Evolutionary conservation across 92 coral and sea anemone species (phyloP), one percentile per base, ranked within the genome.

Genomic region (Phenganax marumi): DNA sequence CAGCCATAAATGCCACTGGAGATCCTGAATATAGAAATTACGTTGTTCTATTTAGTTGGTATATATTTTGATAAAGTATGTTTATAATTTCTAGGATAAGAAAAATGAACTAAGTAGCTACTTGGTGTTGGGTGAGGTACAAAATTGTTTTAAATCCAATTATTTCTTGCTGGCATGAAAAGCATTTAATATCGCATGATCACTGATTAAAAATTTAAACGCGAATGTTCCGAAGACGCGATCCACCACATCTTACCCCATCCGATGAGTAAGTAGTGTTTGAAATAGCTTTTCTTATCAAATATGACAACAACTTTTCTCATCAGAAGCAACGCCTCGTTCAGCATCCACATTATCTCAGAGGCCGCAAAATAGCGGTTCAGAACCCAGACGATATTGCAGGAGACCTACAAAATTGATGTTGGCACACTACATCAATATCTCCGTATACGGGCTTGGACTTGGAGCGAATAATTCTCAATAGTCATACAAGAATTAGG

Each of bases 311-410:
- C 75, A 51, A 93, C 86, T 77, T 84, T 88, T 65, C 90, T 88
- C 53, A 89, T 76, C 26, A 93, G 89, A 52, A 89, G 87, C 49
- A 93, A 79, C 43, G 93, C 91, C 79, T 91, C 97, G 60, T 86
- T 93, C 63, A 93, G 64, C 86, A 93, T 87, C 97, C 97, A 93
- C 84, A 92, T 87, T 75, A 93, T 87, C 54, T 92, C 92, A 52
- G 97, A 87, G 50, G 91, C 93, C 16, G 92, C 84, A 73, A 88
- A 91, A 73, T 79, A 92, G 49, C 92, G 96, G 86, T 91, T 91
- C 54, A 91, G 69, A 25, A 90, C 72, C 97, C 97, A 93, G 79
- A 93, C 85, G 53, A 84, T 61, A 75, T 90, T 89, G 83, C 97
- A 93, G 60, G 83, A 82, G 26, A 79, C 81, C 97, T 78, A 50